phyloP scores from a whole-genome alignment of 2,797 vertebrate genomes.

The Neosalanx taihuensis region DNA sequence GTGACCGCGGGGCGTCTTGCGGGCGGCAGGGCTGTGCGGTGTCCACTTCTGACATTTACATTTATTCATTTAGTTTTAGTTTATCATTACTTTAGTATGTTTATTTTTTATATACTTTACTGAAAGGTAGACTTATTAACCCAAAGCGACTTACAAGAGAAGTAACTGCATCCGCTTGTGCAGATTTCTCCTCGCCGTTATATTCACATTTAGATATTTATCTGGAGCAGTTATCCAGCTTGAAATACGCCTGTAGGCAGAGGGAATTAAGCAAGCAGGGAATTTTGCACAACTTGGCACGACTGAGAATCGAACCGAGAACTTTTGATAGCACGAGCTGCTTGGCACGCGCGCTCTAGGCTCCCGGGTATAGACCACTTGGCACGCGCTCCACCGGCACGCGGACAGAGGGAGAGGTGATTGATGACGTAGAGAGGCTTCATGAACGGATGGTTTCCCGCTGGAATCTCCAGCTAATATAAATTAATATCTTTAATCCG shows the following conservation, averaged over 20 bases:
- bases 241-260: no score
- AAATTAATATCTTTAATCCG: conserved; percentile 13
- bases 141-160: no score
- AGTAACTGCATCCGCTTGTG: no score
- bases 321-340: conserved; percentile 4
- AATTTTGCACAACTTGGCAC: no score
- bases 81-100: conserved; percentile 4
- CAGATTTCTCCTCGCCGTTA: no score
- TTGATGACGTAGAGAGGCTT: conserved; percentile 32
- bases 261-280: no score
- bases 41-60: no score
- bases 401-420: conserved; percentile 43
- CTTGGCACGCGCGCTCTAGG: conserved; percentile 17
- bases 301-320: no score
- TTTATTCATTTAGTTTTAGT: background rate
- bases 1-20: conserved; percentile 18
- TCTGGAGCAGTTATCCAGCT: no score
- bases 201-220: no score
- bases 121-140: no score
- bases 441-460: conserved; percentile 26
- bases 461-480: conserved; percentile 12
- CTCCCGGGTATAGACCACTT: conserved; percentile 21
- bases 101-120: background rate
- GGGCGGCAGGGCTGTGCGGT: conserved; percentile 23
- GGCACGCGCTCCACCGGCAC: conserved; percentile 14